Percentiles rank a stretch among this genome's conserved stretches.
These are phyloP conservation scores for Lomographa bimaculata DNA, from an alignment of 2,888 invertebrate species.

Conservation along the genomic window DNA sequence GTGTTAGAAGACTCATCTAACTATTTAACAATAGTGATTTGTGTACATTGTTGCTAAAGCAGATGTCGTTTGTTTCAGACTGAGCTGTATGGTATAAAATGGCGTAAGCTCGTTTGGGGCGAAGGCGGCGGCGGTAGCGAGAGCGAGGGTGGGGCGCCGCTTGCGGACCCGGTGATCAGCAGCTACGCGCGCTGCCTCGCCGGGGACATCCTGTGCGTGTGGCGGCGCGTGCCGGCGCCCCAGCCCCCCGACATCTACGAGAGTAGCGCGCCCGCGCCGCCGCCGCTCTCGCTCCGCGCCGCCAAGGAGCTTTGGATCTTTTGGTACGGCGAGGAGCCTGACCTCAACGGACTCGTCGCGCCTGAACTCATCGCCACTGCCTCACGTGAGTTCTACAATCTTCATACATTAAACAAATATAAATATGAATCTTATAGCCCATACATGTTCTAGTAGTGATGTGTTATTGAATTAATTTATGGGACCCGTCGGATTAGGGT, in stretches of 20 bases:
- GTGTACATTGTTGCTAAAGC: slow-evolving; percentile 20
- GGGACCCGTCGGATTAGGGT: too few species aligned
- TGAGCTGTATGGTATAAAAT: slow-evolving; percentile 99
- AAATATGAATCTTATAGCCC: too few species aligned
- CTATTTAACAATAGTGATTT: too few species aligned
- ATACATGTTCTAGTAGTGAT: too few species aligned
- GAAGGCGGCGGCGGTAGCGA: slow-evolving; percentile 82
- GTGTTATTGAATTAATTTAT: too few species aligned
- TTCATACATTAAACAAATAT: too few species aligned
- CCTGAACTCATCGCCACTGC: slow-evolving; percentile 92
- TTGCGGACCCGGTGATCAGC: slow-evolving; percentile 95
- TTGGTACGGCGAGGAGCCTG: slow-evolving; percentile 99
- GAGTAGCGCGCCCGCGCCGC: slow-evolving; percentile 80
- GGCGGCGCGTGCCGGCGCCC: slow-evolving; percentile 92
- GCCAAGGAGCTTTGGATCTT: slow-evolving; percentile 99
- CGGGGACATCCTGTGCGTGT: slow-evolving; percentile 98
- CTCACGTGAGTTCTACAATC: slow-evolving; percentile 90
- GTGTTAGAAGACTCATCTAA: too few species aligned
- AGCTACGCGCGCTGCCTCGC: slow-evolving; percentile 96
- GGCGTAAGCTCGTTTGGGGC: slow-evolving; percentile 97
- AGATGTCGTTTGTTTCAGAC: slow-evolving; percentile 87
- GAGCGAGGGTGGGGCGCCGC: slow-evolving; percentile 85
- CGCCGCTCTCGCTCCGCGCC: slow-evolving; percentile 91
- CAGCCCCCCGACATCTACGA: slow-evolving; percentile 77
- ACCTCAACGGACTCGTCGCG: slow-evolving; percentile 92